Conservation (phyloP, 1,140 invertebrate genomes). For the Microvelia longipes region DNA sequence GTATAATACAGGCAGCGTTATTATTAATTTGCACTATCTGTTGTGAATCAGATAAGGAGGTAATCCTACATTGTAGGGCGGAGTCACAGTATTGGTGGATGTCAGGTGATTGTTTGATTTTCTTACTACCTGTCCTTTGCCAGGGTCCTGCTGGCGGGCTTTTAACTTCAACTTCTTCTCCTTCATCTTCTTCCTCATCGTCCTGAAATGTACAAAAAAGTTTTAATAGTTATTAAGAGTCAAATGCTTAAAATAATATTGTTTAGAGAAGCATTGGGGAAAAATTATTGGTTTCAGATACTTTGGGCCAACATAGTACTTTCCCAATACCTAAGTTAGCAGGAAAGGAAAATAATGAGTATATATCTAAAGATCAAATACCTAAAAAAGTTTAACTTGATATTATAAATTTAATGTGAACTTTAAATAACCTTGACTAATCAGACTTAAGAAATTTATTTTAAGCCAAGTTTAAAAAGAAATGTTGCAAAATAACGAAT, state of each 20-base stretch:
- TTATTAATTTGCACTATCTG: not conserved
- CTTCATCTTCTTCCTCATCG: slow-evolving; percentile 31
- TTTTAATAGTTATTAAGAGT: not conserved
- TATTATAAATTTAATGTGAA: too few relatives aligned
- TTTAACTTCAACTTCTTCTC: slow-evolving; percentile 27
- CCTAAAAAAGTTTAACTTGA: too few relatives aligned
- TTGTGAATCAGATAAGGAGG: slow-evolving; percentile 4
- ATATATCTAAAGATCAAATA: too few relatives aligned
- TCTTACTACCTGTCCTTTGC: slow-evolving; percentile 23
- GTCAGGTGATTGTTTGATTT: slow-evolving; percentile 40
- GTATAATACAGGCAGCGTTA: not conserved
- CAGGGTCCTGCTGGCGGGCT: slow-evolving; percentile 22
- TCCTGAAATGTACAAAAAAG: slow-evolving; percentile 18
- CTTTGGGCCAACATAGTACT: too few relatives aligned
- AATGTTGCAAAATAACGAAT: too few relatives aligned
- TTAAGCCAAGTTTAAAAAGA: too few relatives aligned
- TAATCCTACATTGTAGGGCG: slow-evolving; percentile 51
- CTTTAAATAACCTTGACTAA: too few relatives aligned
- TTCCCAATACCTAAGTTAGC: too few relatives aligned
- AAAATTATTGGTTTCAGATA: too few relatives aligned
- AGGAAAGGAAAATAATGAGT: too few relatives aligned
- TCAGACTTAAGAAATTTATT: too few relatives aligned
- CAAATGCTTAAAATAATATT: not conserved
- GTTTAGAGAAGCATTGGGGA: not conserved
- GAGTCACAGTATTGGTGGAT: slow-evolving; percentile 60